Conservation (phyloP, 2,888 invertebrate genomes). For the Latrodectus hesperus region DNA sequence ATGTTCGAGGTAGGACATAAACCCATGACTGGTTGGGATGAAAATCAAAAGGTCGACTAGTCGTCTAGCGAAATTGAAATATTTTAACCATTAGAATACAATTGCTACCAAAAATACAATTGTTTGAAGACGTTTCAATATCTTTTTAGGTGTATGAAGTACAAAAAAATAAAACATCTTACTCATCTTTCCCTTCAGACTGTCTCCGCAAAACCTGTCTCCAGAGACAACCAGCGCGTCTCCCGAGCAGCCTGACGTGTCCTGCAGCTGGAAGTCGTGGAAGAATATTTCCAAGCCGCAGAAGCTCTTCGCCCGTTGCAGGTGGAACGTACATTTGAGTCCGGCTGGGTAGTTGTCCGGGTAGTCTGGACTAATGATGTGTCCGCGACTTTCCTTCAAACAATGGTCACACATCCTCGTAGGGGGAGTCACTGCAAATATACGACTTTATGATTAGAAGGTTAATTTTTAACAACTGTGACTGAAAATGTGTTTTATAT, state of each 20-base stretch:
- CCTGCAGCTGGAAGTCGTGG: slow-evolving; percentile 70
- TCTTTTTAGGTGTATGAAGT: background rate
- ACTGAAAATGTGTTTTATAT: too few relatives aligned
- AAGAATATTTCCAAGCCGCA: slow-evolving; percentile 71
- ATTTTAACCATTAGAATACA: too few relatives aligned
- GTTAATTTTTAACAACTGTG: too few relatives aligned
- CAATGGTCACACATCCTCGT: slow-evolving; percentile 71
- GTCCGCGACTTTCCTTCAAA: slow-evolving; percentile 70
- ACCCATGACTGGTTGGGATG: too few relatives aligned
- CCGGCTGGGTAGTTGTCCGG: slow-evolving; percentile 68
- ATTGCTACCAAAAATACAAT: too few relatives aligned
- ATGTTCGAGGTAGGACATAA: too few relatives aligned
- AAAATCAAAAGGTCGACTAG: too few relatives aligned
- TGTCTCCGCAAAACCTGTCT: slow-evolving; percentile 71
- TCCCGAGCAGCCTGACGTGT: slow-evolving; percentile 51
- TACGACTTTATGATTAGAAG: too few relatives aligned
- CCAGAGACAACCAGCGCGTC: slow-evolving; percentile 71
- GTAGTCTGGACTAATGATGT: slow-evolving; percentile 70
- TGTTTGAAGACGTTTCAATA: background rate
- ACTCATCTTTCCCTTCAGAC: slow-evolving; percentile 52
- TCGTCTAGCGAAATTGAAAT: too few relatives aligned
- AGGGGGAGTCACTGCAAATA: slow-evolving; percentile 47
- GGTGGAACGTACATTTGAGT: slow-evolving; percentile 69
- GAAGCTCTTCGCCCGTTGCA: slow-evolving; percentile 69
- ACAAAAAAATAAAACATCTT: background rate